These are phyloP conservation scores for Perccottus glenii DNA, from an alignment of 2,113 vertebrate genomes.

Conservation along the genomic window DNA sequence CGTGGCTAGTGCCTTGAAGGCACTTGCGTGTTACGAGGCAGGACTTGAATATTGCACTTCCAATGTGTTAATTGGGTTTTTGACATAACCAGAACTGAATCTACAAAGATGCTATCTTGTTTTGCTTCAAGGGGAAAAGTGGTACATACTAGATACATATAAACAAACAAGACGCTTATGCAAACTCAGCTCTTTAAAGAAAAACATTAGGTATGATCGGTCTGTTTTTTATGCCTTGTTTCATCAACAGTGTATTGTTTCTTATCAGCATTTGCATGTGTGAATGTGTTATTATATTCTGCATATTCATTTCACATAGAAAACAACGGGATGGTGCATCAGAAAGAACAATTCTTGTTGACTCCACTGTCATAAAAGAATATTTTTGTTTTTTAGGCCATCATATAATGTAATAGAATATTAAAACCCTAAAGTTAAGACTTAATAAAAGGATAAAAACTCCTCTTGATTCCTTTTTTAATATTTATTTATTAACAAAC, in stretches of 20 bases:
- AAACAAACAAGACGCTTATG: no score
- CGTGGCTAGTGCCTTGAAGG: conserved; percentile 9
- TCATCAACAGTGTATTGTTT: neutral
- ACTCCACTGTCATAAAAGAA: conserved; percentile 9
- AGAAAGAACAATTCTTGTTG: no score
- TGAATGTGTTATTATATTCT: conserved; percentile 1
- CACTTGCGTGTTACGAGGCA: neutral
- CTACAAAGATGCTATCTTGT: neutral
- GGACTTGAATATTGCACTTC: conserved; percentile 10
- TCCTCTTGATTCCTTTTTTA: no score
- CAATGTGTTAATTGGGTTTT: conserved; percentile 13
- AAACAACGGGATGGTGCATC: neutral
- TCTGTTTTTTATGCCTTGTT: neutral
- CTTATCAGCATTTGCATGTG: neutral
- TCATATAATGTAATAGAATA: neutral
- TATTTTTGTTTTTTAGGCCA: neutral
- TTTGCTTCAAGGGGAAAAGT: neutral
- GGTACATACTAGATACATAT: no score
- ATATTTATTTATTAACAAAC: no score
- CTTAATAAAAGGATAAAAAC: no score
- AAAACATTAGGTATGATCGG: neutral
- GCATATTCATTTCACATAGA: neutral
- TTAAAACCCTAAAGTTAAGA: neutral
- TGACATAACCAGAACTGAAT: conserved; percentile 6
- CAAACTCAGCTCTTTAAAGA: conserved; percentile 2